A percentile compares a stretch with the other conserved stretches of the same genome.
Conservation (phyloP, 2,113 vertebrate genomes). For the Microcebus jonahi region DNA sequence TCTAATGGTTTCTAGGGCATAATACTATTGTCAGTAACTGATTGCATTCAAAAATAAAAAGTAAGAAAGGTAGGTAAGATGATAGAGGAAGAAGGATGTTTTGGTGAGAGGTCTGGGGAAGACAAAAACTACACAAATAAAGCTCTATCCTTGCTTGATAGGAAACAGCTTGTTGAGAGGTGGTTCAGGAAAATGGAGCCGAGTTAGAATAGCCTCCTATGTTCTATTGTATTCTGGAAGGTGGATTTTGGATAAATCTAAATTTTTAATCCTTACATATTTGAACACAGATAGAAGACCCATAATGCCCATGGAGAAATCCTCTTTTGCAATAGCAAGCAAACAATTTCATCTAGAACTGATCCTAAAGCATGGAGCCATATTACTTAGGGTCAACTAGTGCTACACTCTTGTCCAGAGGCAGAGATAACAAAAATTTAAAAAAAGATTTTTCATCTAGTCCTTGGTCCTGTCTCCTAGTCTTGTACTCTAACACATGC, state of each 20-base stretch:
- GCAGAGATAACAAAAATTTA: not conserved
- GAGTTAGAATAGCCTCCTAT: too few relatives aligned
- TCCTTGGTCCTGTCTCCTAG: too few relatives aligned
- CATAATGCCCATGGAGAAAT: not conserved
- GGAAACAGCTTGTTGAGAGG: not conserved
- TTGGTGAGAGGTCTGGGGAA: not conserved
- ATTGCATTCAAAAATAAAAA: not conserved
- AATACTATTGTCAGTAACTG: not conserved
- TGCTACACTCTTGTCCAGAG: fast-evolving
- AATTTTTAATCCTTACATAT: not conserved
- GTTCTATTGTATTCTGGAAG: not conserved
- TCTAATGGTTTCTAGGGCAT: not conserved
- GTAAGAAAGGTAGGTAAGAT: not conserved
- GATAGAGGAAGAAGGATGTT: not conserved
- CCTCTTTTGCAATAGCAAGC: not conserved
- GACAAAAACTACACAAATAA: not conserved
- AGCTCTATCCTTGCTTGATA: not conserved
- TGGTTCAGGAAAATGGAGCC: too few relatives aligned
- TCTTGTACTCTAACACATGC: not conserved
- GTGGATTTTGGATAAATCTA: not conserved
- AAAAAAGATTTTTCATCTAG: not conserved
- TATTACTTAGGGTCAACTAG: not conserved
- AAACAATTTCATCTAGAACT: not conserved
- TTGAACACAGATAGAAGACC: not conserved
- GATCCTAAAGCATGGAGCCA: not conserved